Evolutionary conservation across 2,888 invertebrate genomes (phyloP), one percentile per base, ranked within the genome.

Genomic region (Drepanosiphum platanoidis): DNA sequence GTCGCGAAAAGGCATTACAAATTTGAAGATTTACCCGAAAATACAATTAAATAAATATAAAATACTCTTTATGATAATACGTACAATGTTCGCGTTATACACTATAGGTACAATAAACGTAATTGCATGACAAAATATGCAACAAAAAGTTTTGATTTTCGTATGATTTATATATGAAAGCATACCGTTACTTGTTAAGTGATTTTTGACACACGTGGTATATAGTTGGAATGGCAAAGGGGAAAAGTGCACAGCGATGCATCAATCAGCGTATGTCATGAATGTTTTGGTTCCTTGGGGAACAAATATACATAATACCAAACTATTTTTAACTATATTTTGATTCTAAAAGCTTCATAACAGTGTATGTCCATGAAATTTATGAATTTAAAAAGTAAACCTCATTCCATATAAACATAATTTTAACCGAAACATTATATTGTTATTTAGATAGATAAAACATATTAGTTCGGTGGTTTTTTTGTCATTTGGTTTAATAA

Each of bases 231-330:
- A 71, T 71, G 70, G 58, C n/a, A 58, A 81, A 39, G 58, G 3
- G 27, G 11, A 81, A 72, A 81, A 70, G 27, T 80, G 70, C 81
- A 81, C 71, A 61, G 72, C 81, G 58, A 81, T 61, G 42, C 39
- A 61, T 81, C 71, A 81, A 81, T 81, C 81, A 81, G 71, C 30
- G 30, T 72, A 72, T 39, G 81, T 81, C 71, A 71, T 22, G 30
- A 71, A 71, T 30, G 30, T 81, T 58, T 61, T 15, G 4, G 58
- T 52, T 81, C 30, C 81, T 39, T 32, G 4, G 30, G 39, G 58
- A 30, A 64, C 22, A 81, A 81, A 27, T 70, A 52, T n/a, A 58
- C 27, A 52, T 34, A 52, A 36, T 80, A 58, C 36, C 22, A 1
- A 58, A 71, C 71, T 81, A 71, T 71, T 81, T 81, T 64, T 61